Conservation (phyloP, 1,140 invertebrate genomes). For the Drosophila melanogaster region DNA sequence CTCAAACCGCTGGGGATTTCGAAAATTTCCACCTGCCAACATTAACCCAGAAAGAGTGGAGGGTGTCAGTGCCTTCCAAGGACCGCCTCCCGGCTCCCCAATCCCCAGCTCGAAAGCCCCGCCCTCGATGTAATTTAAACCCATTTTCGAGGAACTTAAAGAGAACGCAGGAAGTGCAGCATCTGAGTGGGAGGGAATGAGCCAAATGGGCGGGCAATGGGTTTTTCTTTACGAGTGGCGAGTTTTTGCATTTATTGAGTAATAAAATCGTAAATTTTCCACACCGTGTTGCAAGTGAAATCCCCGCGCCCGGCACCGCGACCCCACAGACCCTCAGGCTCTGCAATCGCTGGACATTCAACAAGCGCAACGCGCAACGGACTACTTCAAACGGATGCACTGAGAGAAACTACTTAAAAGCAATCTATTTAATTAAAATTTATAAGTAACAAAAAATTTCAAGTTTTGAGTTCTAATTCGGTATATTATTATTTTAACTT, state of each 20-base stretch:
- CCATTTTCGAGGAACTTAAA: slow-evolving; percentile 47
- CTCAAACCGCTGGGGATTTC: slow-evolving; percentile 74
- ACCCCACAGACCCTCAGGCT: slow-evolving; percentile 31
- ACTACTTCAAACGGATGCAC: slow-evolving; percentile 6
- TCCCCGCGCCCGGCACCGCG: not conserved
- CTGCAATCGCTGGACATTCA: slow-evolving; percentile 76
- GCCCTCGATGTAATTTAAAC: slow-evolving; percentile 37
- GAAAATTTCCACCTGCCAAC: slow-evolving; percentile 78
- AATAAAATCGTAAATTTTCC: slow-evolving; percentile 82
- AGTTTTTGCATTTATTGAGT: slow-evolving; percentile 83
- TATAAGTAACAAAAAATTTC: not conserved
- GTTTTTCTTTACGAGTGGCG: slow-evolving; percentile 64
- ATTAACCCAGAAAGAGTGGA: slow-evolving; percentile 65
- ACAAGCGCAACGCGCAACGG: slow-evolving; percentile 57
- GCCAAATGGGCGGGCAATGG: not conserved
- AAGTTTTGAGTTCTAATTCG: not conserved
- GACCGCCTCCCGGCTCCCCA: not conserved
- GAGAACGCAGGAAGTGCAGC: slow-evolving; percentile 46
- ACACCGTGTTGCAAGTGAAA: slow-evolving; percentile 36
- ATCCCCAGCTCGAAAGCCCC: not conserved
- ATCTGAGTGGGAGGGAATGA: not conserved
- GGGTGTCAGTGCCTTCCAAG: slow-evolving; percentile 28
- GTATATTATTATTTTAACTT: too few species aligned
- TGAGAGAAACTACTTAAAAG: not conserved
- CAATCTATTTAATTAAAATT: not conserved